Percentiles rank a stretch among this genome's conserved stretches.
phyloP scores from a whole-genome alignment of 2,797 vertebrate species.

The Crenuchus spilurus region DNA sequence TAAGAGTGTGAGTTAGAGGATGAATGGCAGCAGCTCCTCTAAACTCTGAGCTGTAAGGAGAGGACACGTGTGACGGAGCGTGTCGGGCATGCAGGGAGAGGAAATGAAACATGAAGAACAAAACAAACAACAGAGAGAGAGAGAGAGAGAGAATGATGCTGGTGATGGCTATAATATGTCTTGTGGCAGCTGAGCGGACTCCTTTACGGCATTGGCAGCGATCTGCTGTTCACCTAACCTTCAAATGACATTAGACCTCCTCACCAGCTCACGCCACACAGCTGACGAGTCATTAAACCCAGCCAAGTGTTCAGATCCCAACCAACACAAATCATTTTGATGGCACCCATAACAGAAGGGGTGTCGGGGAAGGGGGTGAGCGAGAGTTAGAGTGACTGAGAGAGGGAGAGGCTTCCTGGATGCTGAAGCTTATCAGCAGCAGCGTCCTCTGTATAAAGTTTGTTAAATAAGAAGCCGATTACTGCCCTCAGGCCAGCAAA shows the following conservation, averaged over 20 bases:
- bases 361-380: slow-evolving; percentile 11
- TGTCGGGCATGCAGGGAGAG: slow-evolving; percentile 26
- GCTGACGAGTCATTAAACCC: slow-evolving; percentile 72
- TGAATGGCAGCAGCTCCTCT: slow-evolving; percentile 41
- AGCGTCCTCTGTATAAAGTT: background rate
- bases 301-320: slow-evolving; percentile 61
- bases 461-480: background rate
- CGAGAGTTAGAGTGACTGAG: background rate
- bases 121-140: slow-evolving; percentile 27
- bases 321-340: slow-evolving; percentile 72
- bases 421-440: slow-evolving; percentile 1
- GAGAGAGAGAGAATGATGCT: slow-evolving; percentile 5
- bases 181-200: slow-evolving; percentile 36
- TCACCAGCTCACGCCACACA: slow-evolving; percentile 57
- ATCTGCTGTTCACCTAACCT: slow-evolving; percentile 70
- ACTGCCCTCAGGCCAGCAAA: background rate
- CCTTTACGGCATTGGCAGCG: slow-evolving; percentile 26
- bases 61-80: slow-evolving; percentile 24
- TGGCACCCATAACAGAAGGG: slow-evolving; percentile 42
- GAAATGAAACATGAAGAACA: slow-evolving; percentile 66
- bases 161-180: slow-evolving; percentile 56
- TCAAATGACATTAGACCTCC: slow-evolving; percentile 74
- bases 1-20: slow-evolving; percentile 36
- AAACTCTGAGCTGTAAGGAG: slow-evolving; percentile 14
- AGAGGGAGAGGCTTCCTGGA: background rate